A percentile compares a stretch with the other conserved stretches of the same genome.
These are phyloP conservation scores for Pheosia gnoma DNA, from an alignment of 2,888 invertebrate species.

Conservation along the genomic window DNA sequence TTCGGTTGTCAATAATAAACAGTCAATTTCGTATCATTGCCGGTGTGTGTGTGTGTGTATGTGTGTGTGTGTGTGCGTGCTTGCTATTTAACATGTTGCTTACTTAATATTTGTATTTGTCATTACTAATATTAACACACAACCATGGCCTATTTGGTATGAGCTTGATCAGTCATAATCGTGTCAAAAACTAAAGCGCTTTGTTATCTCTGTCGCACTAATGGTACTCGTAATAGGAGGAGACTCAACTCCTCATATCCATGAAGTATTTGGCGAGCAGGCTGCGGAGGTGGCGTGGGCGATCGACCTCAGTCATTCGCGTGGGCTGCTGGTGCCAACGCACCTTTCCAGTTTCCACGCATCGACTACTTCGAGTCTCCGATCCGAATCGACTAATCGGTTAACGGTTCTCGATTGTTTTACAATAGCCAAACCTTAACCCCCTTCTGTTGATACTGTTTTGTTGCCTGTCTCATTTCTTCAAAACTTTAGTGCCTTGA, in stretches of 20 bases:
- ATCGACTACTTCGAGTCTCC: conserved; percentile 46
- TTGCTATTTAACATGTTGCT: background rate
- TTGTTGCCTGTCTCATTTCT: conserved; percentile 30
- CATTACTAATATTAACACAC: conserved; percentile 9
- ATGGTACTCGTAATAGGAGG: conserved; percentile 4
- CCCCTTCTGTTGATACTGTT: conserved; percentile 41
- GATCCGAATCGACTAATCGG: conserved; percentile 47
- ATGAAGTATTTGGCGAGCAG: conserved; percentile 30
- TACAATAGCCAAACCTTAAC: conserved; percentile 47
- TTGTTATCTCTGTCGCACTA: conserved; percentile 33
- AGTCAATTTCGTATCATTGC: too few species aligned
- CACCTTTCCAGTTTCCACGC: conserved; percentile 73
- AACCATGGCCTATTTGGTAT: conserved; percentile 17
- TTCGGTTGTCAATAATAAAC: too few species aligned
- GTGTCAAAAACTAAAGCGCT: conserved; percentile 30
- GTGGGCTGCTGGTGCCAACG: conserved; percentile 80
- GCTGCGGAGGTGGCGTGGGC: conserved; percentile 60
- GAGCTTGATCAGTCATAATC: conserved; percentile 27
- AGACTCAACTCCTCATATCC: conserved; percentile 8
- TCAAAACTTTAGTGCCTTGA: conserved; percentile 26
- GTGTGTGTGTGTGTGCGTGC: too few species aligned
- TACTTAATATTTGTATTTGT: conserved; percentile 2
- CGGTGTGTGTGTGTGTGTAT: too few species aligned
- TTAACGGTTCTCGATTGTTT: conserved; percentile 47
- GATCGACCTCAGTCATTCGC: conserved; percentile 66